Percentiles rank a stretch among this genome's conserved stretches.
phyloP scores from a whole-genome alignment of 2,113 vertebrate genomes.

The Nestor notabilis region DNA sequence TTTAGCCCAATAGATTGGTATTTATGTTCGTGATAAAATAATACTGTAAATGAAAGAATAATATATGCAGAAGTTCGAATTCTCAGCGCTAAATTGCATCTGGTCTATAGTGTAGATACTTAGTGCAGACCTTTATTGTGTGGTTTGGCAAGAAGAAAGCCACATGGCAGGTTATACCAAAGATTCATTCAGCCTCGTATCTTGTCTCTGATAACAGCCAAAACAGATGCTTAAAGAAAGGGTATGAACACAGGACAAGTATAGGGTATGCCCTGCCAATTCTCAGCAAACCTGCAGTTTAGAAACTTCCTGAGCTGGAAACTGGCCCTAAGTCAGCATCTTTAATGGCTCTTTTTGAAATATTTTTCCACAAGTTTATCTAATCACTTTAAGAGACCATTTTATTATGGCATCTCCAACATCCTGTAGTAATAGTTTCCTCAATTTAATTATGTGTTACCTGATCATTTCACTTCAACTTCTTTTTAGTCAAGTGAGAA shows the following conservation, averaged over 20 bases:
- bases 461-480: background rate
- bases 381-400: background rate
- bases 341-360: background rate
- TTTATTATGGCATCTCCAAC: background rate
- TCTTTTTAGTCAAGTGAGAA: background rate
- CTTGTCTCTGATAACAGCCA: background rate
- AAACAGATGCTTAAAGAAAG: background rate
- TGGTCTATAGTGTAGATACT: fast-evolving
- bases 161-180: background rate
- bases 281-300: background rate
- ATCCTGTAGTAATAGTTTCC: background rate
- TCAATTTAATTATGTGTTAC: background rate
- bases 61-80: background rate
- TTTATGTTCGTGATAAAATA: background rate
- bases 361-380: background rate
- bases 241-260: background rate
- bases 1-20: background rate
- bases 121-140: background rate
- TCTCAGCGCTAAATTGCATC: background rate
- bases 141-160: background rate
- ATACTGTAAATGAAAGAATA: background rate
- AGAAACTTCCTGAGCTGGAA: background rate
- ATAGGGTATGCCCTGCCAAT: background rate
- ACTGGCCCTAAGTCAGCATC: background rate
- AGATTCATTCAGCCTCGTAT: background rate